These are phyloP conservation scores for Hemiscyllium ocellatum DNA, from an alignment of 2,113 vertebrate species.

Conservation along the genomic window DNA sequence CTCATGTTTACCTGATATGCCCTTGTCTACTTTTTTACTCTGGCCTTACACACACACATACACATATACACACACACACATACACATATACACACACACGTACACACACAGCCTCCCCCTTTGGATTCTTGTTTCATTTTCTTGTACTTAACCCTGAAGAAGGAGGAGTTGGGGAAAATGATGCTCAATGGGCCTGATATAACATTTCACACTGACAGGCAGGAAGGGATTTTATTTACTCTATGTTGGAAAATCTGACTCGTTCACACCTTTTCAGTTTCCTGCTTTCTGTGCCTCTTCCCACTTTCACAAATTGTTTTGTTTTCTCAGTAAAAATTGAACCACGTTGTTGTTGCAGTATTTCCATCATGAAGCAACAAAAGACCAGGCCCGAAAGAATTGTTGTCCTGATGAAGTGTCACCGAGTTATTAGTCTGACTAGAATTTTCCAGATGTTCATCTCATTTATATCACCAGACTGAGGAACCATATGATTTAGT, in stretches of 20 bases:
- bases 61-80: too few species aligned
- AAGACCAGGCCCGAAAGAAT: not conserved
- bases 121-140: not conserved
- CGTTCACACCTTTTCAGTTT: not conserved
- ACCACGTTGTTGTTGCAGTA: not conserved
- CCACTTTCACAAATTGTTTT: not conserved
- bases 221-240: not conserved
- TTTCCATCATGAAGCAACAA: not conserved
- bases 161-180: not conserved
- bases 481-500: not conserved
- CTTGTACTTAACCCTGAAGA: not conserved
- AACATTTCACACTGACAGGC: not conserved
- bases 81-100: too few species aligned
- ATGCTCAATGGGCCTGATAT: not conserved
- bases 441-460: conserved; percentile 24
- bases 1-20: not conserved
- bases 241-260: not conserved
- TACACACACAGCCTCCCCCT: too few species aligned
- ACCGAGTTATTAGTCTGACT: not conserved
- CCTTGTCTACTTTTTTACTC: not conserved
- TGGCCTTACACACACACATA: not conserved
- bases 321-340: conserved; percentile 12
- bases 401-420: conserved; percentile 17
- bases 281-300: not conserved
- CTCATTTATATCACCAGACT: not conserved